Percentiles rank a stretch among this genome's conserved stretches.
Conservation (phyloP, 2,113 vertebrate species). For the Onychostruthus taczanowskii region DNA sequence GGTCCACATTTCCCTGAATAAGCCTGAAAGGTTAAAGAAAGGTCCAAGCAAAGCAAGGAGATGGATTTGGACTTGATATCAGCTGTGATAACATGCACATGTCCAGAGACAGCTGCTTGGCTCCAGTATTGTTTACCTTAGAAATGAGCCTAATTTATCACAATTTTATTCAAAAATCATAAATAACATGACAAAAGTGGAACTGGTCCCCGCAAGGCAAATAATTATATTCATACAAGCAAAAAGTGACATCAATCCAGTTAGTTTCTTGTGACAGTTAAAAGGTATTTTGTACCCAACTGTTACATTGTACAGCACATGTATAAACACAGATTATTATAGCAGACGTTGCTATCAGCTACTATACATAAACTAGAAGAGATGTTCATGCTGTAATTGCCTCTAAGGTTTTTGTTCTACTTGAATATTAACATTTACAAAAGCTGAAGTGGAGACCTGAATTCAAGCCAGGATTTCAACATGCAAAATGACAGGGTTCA, state of each 20-base stretch:
- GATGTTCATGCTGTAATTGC: slow-evolving; percentile 56
- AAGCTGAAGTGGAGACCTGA: slow-evolving; percentile 17
- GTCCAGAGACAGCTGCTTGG: slow-evolving; percentile 48
- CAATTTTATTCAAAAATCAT: slow-evolving; percentile 57
- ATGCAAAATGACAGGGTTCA: not conserved
- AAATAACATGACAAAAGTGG: slow-evolving; percentile 17
- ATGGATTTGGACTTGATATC: slow-evolving; percentile 42
- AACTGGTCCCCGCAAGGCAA: slow-evolving; percentile 51
- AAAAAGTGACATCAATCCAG: slow-evolving; percentile 25
- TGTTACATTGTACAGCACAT: not conserved
- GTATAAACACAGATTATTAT: slow-evolving; percentile 43
- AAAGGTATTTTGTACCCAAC: not conserved
- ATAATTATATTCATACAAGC: not conserved
- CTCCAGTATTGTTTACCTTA: slow-evolving; percentile 49
- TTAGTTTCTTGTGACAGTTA: slow-evolving; percentile 14
- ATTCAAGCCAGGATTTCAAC: not conserved
- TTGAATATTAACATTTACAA: slow-evolving; percentile 40
- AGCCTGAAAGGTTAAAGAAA: slow-evolving; percentile 60
- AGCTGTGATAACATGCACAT: slow-evolving; percentile 57
- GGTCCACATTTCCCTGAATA: slow-evolving; percentile 11
- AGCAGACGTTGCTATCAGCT: slow-evolving; percentile 53
- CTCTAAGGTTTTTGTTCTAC: slow-evolving; percentile 20
- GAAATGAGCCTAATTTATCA: slow-evolving; percentile 55
- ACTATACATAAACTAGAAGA: slow-evolving; percentile 50
- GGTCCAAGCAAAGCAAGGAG: slow-evolving; percentile 35